Base-by-base conservation (phyloP, 2,888 invertebrate species). In the Caenorhabditis angaria region DNA sequence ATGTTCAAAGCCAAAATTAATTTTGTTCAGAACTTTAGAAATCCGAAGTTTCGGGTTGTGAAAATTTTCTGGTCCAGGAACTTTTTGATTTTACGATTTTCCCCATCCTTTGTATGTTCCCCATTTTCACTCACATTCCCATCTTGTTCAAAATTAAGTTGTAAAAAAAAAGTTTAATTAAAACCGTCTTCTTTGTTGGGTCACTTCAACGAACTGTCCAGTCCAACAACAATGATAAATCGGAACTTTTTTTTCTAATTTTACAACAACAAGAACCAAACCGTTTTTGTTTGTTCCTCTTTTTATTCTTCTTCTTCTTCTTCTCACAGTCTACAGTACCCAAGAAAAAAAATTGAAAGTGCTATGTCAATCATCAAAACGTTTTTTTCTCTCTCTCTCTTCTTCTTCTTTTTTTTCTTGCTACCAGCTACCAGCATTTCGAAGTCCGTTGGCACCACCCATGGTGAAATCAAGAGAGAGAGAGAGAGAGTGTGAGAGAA, bases 331-430 rank as follows among this genome's bases (percentile, higher is more conserved):
- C 53, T 47, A 61, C 67, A 54, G 25, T 55, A 56, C 28, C 18
- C 3, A 41, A 12, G 18, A 41, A 18, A 41, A 47, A 60, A 53
- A 54, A 56, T 48, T 28, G 58, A 62, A 60, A 65, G 65, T 53
- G 67, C 53, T 67, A 58, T 61, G 66, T 67, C 66, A 67, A 67
- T 67, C 67, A 62, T 62, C 58, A 57, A 59, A n/a, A 62, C 62
- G 58, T 57, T 58, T 47, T 51, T 62, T 47, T 54, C 54, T 48
- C 51, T 48, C 58, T 67, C 29, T 41, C 29, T 67, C 61, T 66
- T 56, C 20, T 29, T 32, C n/a, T 41, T 27, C 10, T 57, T 41
- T 41, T 41, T 14, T 41, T 18, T 41, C 18, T 41, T 41, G 14
- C 18, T 41, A 41, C 41, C 41, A 41, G 41, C 41, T 12, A n/a